A percentile compares a stretch with the other conserved stretches of the same genome.
Evolutionary conservation across 2,113 vertebrate species (phyloP).

Genomic region (Myrmecobius fasciatus): DNA sequence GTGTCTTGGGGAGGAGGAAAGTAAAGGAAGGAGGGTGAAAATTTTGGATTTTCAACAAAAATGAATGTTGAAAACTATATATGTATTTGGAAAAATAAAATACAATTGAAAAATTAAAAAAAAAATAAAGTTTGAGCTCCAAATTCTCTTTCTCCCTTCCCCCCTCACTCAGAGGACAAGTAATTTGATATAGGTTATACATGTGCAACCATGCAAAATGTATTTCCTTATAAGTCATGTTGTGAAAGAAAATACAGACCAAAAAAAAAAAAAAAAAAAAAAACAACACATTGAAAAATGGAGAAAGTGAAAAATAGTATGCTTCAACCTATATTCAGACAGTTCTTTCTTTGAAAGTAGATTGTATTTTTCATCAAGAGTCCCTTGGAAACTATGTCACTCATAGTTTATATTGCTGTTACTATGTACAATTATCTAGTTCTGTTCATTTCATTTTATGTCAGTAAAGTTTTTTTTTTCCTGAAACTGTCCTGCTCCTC

Average conservation of each 20-base stretch:
- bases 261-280: too few relatives aligned
- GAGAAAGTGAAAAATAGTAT: background rate
- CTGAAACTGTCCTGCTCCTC: background rate
- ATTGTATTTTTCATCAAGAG: too few relatives aligned
- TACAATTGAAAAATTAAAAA: too few relatives aligned
- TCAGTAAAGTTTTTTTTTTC: background rate
- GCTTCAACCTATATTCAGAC: background rate
- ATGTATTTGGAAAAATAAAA: too few relatives aligned
- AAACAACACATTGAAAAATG: background rate
- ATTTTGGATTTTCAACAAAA: too few relatives aligned
- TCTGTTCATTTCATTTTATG: background rate
- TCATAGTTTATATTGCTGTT: too few relatives aligned
- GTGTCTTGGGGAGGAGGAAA: too few relatives aligned
- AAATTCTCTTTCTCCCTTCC: background rate
- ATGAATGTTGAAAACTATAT: too few relatives aligned
- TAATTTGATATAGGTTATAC: background rate
- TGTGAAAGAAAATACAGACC: background rate
- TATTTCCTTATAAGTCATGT: background rate
- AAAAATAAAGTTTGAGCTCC: background rate
- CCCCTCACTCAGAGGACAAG: background rate
- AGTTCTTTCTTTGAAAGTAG: too few relatives aligned
- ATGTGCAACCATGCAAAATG: background rate
- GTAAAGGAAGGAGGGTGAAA: too few relatives aligned
- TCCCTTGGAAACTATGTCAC: too few relatives aligned
- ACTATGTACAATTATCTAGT: background rate